Percentiles rank a stretch among this genome's conserved stretches.
Conservation (phyloP, 2,888 invertebrate species). For the Parnassius smintheus region DNA sequence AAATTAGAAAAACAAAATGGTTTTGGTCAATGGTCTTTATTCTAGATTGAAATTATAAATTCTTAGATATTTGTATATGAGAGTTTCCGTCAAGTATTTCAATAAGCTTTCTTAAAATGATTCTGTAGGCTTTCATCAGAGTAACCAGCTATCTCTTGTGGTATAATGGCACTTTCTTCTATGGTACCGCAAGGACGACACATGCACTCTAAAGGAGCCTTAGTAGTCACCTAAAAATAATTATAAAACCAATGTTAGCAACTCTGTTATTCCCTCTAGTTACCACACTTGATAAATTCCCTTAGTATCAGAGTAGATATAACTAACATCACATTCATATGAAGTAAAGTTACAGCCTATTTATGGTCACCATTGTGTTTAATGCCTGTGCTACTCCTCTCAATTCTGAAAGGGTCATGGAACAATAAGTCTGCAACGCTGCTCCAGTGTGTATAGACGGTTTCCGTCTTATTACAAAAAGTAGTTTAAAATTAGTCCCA, state of each 20-base stretch:
- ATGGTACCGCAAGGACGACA: constrained; percentile 95
- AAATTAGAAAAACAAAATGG: background rate
- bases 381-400: too few relatives aligned
- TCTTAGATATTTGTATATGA: constrained; percentile 14
- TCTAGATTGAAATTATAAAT: constrained; percentile 23
- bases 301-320: too few relatives aligned
- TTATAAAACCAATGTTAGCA: background rate
- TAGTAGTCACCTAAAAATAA: constrained; percentile 88
- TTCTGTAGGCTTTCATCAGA: constrained; percentile 90
- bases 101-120: constrained; percentile 87
- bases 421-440: too few relatives aligned
- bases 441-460: too few relatives aligned
- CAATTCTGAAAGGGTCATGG: too few relatives aligned
- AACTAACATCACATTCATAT: too few relatives aligned
- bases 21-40: constrained; percentile 45
- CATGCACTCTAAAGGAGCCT: constrained; percentile 96
- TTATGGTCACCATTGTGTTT: too few relatives aligned
- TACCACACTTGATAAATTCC: too few relatives aligned
- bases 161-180: constrained; percentile 92
- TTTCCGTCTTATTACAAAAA: too few relatives aligned
- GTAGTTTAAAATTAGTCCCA: too few relatives aligned
- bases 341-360: too few relatives aligned
- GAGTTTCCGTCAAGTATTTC: constrained; percentile 39
- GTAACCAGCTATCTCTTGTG: constrained; percentile 94
- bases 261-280: too few relatives aligned